phyloP scores from a whole-genome alignment of 2,888 invertebrate species.

The Corythucha ciliata region DNA sequence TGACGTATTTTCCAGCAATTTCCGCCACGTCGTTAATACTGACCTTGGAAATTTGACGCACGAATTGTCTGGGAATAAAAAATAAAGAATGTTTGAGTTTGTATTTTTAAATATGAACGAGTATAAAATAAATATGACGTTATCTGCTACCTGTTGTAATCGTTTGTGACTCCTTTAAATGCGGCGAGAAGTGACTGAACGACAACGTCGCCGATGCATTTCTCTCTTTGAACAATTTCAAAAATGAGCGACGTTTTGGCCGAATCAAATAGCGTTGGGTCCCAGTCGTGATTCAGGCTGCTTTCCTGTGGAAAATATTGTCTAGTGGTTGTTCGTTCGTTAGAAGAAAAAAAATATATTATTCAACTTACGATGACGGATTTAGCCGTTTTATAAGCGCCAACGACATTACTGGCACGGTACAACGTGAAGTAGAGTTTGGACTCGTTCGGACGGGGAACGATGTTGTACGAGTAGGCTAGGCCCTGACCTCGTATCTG shows the following conservation, averaged over 20 bases:
- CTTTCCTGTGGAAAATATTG: no score
- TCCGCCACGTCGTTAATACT: slow-evolving; percentile 52
- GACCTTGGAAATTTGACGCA: slow-evolving; percentile 56
- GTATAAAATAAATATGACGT: slow-evolving; percentile 9
- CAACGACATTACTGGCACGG: slow-evolving; percentile 66
- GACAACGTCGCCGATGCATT: slow-evolving; percentile 65
- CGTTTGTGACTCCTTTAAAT: slow-evolving; percentile 55
- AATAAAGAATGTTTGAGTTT: not conserved
- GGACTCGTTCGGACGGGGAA: slow-evolving; percentile 56
- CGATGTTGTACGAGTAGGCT: slow-evolving; percentile 67
- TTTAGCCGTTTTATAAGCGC: slow-evolving; percentile 69
- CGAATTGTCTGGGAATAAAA: slow-evolving; percentile 48
- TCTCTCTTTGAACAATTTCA: slow-evolving; percentile 71
- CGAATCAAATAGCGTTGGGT: slow-evolving; percentile 64
- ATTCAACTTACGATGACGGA: slow-evolving; percentile 54
- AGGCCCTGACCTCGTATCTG: slow-evolving; percentile 78
- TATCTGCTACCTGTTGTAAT: slow-evolving; percentile 55
- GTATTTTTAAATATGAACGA: not conserved
- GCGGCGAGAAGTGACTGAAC: slow-evolving; percentile 62
- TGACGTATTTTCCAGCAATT: slow-evolving; percentile 63
- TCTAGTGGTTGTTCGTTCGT: no score
- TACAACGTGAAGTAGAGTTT: slow-evolving; percentile 62
- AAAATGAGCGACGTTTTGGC: slow-evolving; percentile 81
- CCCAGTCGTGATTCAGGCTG: no score
- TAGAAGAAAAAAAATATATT: no score